A percentile compares a stretch with the other conserved stretches of the same genome.
Conservation (phyloP, 2,797 vertebrate genomes). For the Rhinoraja longicauda region DNA sequence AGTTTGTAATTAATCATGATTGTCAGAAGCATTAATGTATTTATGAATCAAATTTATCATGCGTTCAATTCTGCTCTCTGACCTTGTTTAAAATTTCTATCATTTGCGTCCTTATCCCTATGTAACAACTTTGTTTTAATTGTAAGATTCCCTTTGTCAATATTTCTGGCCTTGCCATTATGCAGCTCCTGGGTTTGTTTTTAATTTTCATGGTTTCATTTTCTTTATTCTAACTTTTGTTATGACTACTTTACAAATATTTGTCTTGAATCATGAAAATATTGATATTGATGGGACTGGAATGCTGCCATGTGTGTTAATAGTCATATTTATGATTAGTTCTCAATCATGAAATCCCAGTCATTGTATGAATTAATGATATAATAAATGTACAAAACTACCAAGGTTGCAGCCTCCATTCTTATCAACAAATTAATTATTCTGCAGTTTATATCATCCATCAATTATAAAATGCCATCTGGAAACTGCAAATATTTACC, state of each 20-base stretch:
- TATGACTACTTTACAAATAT: slow-evolving; percentile 26
- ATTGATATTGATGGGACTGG: neutral
- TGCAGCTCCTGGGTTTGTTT: slow-evolving; percentile 1
- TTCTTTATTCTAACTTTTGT: neutral
- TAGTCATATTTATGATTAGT: slow-evolving; percentile 21
- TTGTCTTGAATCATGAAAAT: slow-evolving; percentile 28
- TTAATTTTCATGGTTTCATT: slow-evolving; percentile 9
- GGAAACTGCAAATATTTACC: neutral
- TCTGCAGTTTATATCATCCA: neutral
- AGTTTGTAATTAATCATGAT: slow-evolving; percentile 8
- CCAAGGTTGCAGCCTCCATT: neutral
- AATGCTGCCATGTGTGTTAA: slow-evolving; percentile 9
- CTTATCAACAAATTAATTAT: neutral
- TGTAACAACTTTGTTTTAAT: neutral
- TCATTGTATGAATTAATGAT: slow-evolving; percentile 9
- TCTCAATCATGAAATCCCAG: neutral
- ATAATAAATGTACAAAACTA: neutral
- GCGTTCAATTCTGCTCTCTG: slow-evolving; percentile 4
- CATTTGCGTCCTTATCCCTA: neutral
- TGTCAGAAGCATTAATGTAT: slow-evolving; percentile 2
- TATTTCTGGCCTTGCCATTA: neutral
- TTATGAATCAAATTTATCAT: neutral
- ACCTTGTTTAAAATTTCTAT: neutral
- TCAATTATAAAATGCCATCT: neutral
- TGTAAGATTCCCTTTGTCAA: slow-evolving; percentile 3